Evolutionary conservation across 2,888 invertebrate genomes (phyloP), one percentile per base, ranked within the genome.

Genomic region (Aelia acuminata): DNA sequence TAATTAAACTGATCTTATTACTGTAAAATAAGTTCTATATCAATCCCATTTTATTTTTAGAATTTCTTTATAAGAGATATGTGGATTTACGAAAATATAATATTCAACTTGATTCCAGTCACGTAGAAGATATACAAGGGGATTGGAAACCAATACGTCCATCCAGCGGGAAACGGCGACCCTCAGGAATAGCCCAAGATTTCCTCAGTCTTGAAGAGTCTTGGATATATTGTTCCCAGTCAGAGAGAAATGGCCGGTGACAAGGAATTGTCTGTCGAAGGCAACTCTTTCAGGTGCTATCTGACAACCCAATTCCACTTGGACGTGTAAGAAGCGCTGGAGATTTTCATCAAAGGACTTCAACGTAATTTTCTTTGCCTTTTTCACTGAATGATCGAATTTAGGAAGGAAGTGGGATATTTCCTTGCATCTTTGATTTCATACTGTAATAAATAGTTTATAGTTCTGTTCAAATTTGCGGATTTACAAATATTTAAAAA

Each of bases 41-140:
- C n/a, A n/a, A 53, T 15, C 49, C 49, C 18, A 15, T 49, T 49
- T 10, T 49, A 4, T 49, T 49, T 49, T 49, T 5, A n/a, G 57
- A 26, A 15, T 26, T 18, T 35, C 18, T 35, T 70, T 35, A 70
- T 18, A 18, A 31, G 4, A 3, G 18, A 70, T 70, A 31, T 35
- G 18, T 70, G 18, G 18, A 70, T 35, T 18, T 20, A 70, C 63
- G 0, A 22, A 18, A 35, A 70, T 70, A 31, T 35, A 70, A 18
- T 70, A 31, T 70, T 70, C 63, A 70, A 35, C 63, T 5, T 35
- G 15, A 35, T 31, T 31, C 35, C 18, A 18, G 35, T 4, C 63
- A 70, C 63, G 63, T 70, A 70, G 31, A 70, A 70, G 63, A 70
- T 70, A 8, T 35, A 70, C 63, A 70, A 31, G 31, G 35, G 18